phyloP scores from a whole-genome alignment of 2,113 vertebrate genomes.

The Ctenodactylus gundi region DNA sequence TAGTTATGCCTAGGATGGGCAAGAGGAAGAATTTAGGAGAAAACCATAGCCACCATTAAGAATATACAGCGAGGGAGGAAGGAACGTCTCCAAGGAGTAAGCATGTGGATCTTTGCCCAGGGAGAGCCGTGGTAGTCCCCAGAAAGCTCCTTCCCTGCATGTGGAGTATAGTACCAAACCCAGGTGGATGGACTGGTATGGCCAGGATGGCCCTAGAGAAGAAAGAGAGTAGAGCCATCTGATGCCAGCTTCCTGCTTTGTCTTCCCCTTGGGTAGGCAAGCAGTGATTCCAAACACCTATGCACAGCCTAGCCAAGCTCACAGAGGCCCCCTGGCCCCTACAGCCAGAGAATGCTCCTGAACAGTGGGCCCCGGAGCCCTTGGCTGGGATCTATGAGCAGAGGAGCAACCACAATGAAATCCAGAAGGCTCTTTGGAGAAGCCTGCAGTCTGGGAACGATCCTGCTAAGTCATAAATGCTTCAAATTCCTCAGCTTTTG shows the following conservation, averaged over 20 bases:
- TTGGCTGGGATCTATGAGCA: background rate
- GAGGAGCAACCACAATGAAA: conserved; percentile 52
- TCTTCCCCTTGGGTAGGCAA: background rate
- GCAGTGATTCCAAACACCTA: background rate
- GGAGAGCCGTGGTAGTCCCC: background rate
- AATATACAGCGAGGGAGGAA: background rate
- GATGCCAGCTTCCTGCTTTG: background rate
- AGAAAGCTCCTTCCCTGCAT: background rate
- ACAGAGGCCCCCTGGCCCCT: background rate
- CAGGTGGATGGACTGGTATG: background rate
- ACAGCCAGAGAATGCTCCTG: background rate
- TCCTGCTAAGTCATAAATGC: conserved; percentile 74
- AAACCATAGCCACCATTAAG: background rate
- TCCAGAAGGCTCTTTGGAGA: conserved; percentile 63
- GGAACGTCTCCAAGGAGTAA: background rate
- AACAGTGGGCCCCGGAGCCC: background rate
- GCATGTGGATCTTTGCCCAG: background rate
- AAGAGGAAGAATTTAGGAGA: background rate
- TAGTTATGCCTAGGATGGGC: background rate
- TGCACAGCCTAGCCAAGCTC: background rate
- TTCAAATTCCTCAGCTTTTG: conserved; percentile 66
- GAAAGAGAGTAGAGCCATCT: background rate
- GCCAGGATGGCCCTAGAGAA: background rate
- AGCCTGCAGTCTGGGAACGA: conserved; percentile 61
- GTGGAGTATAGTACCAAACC: background rate